Percentiles rank a stretch among this genome's conserved stretches.
phyloP scores from a whole-genome alignment of 2,888 invertebrate species.

The Acleris holmiana region DNA sequence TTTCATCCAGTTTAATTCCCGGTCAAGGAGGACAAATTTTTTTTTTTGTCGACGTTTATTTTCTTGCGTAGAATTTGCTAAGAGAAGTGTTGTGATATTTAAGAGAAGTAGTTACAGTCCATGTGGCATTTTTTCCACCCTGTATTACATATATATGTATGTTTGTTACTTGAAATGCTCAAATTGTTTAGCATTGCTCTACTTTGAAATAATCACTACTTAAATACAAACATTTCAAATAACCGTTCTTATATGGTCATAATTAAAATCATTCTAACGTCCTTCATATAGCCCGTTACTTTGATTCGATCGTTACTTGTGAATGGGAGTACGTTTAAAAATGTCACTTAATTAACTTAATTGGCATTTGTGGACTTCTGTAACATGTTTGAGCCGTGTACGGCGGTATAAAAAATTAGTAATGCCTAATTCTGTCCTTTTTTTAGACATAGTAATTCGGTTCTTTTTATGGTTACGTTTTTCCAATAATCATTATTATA shows the following conservation, averaged over 20 bases:
- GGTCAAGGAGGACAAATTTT: too few relatives aligned
- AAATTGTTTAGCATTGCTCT: background rate
- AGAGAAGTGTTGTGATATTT: too few relatives aligned
- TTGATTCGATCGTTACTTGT: conserved; percentile 27
- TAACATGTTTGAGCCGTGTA: background rate
- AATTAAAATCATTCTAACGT: conserved; percentile 28
- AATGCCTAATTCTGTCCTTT: background rate
- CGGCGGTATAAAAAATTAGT: background rate
- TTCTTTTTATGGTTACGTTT: too few relatives aligned
- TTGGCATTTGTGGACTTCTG: conserved; percentile 19
- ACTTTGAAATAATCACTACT: conserved; percentile 1
- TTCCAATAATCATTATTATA: too few relatives aligned
- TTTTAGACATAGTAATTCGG: background rate
- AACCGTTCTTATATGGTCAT: conserved; percentile 18
- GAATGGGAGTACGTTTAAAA: conserved; percentile 24
- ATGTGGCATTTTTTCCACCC: too few relatives aligned
- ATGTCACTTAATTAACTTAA: conserved; percentile 30
- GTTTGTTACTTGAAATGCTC: background rate
- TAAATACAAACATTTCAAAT: background rate
- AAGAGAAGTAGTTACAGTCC: too few relatives aligned
- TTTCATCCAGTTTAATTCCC: too few relatives aligned
- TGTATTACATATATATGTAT: too few relatives aligned
- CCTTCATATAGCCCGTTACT: conserved; percentile 28
- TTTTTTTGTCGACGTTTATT: too few relatives aligned
- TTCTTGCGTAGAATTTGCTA: too few relatives aligned